phyloP scores from a whole-genome alignment of 92 coral and sea anemone species.

The Epizoanthus rinbou region DNA sequence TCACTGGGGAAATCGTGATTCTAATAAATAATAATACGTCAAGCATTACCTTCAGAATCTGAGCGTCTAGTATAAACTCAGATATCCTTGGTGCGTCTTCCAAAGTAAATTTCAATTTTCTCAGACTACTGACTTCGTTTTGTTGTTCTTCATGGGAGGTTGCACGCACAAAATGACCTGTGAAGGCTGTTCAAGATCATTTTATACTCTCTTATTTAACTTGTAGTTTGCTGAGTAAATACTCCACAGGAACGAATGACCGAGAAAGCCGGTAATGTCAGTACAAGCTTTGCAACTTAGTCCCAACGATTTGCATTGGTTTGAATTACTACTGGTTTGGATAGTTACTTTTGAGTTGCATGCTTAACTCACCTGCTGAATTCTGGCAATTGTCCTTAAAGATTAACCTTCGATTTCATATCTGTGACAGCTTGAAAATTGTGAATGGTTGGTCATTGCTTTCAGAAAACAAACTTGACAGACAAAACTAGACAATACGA shows the following conservation, averaged over 20 bases:
- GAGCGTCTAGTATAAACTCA: background rate
- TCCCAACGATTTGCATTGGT: slow-evolving; percentile 39
- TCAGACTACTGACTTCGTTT: background rate
- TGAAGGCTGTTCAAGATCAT: slow-evolving; percentile 25
- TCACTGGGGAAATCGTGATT: background rate
- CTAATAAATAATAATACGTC: background rate
- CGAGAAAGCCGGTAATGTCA: slow-evolving; percentile 36
- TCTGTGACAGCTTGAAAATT: slow-evolving; percentile 6
- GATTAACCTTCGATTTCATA: background rate
- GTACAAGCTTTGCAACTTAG: slow-evolving; percentile 41
- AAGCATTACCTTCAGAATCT: slow-evolving; percentile 11
- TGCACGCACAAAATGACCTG: slow-evolving; percentile 32
- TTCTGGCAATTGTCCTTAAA: slow-evolving; percentile 37
- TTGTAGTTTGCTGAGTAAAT: slow-evolving; percentile 41
- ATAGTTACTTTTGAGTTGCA: slow-evolving; percentile 1
- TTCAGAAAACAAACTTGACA: slow-evolving; percentile 29
- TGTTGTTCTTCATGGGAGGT: slow-evolving; percentile 41
- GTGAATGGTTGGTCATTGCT: slow-evolving; percentile 16
- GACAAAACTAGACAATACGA: slow-evolving; percentile 11
- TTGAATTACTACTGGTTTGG: slow-evolving; percentile 34
- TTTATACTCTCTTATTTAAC: slow-evolving; percentile 39
- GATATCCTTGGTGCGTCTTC: background rate
- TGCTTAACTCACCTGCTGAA: slow-evolving; percentile 20
- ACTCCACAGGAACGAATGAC: slow-evolving; percentile 37
- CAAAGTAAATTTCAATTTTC: background rate